Base-by-base conservation (phyloP, 1,140 invertebrate species). In the Bombus confusus region DNA sequence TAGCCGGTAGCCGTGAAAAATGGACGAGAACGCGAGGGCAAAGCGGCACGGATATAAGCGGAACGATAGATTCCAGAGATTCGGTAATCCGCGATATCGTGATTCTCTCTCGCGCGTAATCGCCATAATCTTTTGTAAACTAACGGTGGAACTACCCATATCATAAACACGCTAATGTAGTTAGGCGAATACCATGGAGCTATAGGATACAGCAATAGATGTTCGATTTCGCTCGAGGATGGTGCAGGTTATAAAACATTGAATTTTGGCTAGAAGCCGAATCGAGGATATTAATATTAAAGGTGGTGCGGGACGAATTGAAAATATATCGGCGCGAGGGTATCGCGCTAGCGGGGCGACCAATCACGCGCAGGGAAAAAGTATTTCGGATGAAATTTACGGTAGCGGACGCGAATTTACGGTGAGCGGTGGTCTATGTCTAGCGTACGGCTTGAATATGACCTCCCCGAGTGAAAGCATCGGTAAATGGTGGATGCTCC, bases 231-330 rank as follows among this genome's bases (percentile, higher is more conserved):
- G 8, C 18, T 2, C 31, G 31, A 1, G 13, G 57, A 78, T 64
- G 75, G 25, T 1, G 9, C 28, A 8, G 10, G 39, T 6, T 64
- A 78, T 78, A 78, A 78, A 78, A 78, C 75, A 78, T 78, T 9
- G 62, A 79, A 52, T 52, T 83, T 52, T 83, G 80, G 80, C 81
- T 3, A 10, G 0, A 34, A 66, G 72, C 72, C 81, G 73, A 77
- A 57, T 83, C 41, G 73, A 41, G 25, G 12, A 28, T 83, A 69
- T 83, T 77, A 77, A 83, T 83, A 69, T 83, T 57, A 41, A 77
- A 47, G 39, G 43, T 39, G 64, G 28, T 12, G n/a, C 47, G 47
- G 72, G 25, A 66, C 59, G 72, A 52, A 83, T 76, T 31, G 52
- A 62, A 83, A 66, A 83, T 73, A 76, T 73, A 73, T 47, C 25